Evolutionary conservation across 2,888 invertebrate species (phyloP).

Genomic region (Oegoconia quadripuncta): DNA sequence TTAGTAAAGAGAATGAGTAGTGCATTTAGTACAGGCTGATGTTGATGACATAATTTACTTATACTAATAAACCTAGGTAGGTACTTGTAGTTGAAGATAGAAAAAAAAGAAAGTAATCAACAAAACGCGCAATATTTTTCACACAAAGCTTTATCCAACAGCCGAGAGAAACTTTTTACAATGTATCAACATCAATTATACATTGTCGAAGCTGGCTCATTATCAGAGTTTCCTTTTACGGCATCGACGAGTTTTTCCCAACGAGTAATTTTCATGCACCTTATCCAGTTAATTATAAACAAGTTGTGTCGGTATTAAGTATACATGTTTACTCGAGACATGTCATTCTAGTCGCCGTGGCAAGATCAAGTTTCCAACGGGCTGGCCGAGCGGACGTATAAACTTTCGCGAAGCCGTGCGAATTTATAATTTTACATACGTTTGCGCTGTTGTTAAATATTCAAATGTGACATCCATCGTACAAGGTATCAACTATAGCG

Average conservation of each 20-base stretch:
- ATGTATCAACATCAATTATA: constrained; percentile 5
- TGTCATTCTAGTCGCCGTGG: constrained; percentile 30
- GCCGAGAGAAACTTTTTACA: constrained; percentile 1
- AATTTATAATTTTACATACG: constrained; percentile 21
- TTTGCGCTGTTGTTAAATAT: not conserved
- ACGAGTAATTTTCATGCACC: constrained; percentile 8
- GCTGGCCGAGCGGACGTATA: constrained; percentile 26
- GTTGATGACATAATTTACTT: no score
- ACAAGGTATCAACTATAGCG: not conserved
- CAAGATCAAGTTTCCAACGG: constrained; percentile 32
- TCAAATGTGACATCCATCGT: not conserved
- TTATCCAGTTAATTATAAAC: constrained; percentile 19
- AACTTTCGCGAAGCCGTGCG: constrained; percentile 43
- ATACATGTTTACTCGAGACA: constrained; percentile 23
- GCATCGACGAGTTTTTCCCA: constrained; percentile 8
- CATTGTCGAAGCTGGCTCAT: constrained; percentile 8
- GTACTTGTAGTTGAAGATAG: no score
- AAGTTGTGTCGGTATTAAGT: constrained; percentile 15
- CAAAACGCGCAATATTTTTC: not conserved
- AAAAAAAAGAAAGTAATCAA: no score
- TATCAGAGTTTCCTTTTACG: constrained; percentile 6
- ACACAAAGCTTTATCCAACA: not conserved
- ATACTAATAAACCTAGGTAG: no score
- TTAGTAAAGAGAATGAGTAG: no score
- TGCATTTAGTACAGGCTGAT: no score